Evolutionary conservation across 2,113 vertebrate species (phyloP).

Genomic region (Mugil cephalus): DNA sequence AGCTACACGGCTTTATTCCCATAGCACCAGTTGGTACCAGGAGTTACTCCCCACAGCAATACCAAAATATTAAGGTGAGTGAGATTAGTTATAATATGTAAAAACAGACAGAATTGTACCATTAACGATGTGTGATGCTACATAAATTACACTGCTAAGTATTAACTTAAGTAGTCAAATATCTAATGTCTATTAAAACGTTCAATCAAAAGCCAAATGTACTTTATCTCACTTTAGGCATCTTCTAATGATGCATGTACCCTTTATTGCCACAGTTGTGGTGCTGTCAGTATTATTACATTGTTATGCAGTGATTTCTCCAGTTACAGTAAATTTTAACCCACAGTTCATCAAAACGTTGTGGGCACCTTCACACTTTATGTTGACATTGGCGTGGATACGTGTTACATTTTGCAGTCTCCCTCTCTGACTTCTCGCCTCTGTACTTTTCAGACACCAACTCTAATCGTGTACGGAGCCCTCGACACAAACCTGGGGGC

Average conservation of each 20-base stretch:
- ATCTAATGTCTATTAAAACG: not conserved
- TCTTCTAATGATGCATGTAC: not conserved
- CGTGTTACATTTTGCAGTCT: conserved; percentile 1
- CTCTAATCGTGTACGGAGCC: conserved; percentile 92
- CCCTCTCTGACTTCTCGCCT: not conserved
- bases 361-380: too few relatives aligned
- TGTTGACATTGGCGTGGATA: not conserved
- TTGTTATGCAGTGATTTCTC: not conserved
- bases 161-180: not conserved
- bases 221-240: too few relatives aligned
- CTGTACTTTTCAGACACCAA: conserved; percentile 87
- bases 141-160: too few relatives aligned
- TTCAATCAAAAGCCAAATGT: too few relatives aligned
- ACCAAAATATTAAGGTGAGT: conserved; percentile 89
- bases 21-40: conserved; percentile 91
- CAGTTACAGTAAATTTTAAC: not conserved
- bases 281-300: not conserved
- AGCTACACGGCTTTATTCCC: conserved; percentile 89
- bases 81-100: too few relatives aligned
- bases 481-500: conserved; percentile 87
- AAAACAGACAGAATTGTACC: too few relatives aligned
- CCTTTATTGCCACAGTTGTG: not conserved
- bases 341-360: not conserved
- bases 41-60: conserved; percentile 88
- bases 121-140: too few relatives aligned